Evolutionary conservation across 2,797 vertebrate species (phyloP).

Genomic region (Onychomys torridus): DNA sequence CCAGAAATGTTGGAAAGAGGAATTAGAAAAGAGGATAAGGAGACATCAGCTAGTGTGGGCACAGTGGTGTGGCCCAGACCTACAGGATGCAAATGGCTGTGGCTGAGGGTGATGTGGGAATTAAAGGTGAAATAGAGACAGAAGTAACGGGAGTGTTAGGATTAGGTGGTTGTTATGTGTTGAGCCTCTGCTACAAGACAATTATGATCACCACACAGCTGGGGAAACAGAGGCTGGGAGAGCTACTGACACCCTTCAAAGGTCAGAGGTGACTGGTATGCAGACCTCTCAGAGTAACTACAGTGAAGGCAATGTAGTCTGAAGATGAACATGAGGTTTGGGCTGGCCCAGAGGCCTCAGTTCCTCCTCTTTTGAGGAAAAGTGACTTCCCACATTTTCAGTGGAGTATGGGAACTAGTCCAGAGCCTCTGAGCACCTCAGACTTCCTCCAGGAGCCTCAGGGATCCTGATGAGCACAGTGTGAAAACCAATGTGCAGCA

Average conservation of each 20-base stretch:
- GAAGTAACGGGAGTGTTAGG: background rate
- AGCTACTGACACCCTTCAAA: background rate
- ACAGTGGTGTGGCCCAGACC: background rate
- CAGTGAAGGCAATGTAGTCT: background rate
- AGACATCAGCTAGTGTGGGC: background rate
- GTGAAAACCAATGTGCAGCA: background rate
- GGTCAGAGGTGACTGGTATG: background rate
- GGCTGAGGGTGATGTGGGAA: background rate
- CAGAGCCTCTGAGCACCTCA: background rate
- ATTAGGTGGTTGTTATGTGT: background rate
- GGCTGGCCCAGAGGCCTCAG: background rate
- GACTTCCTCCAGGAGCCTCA: background rate
- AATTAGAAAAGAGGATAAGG: background rate
- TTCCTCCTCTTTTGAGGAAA: background rate
- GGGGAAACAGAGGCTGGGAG: background rate
- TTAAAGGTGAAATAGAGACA: background rate
- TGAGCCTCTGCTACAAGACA: background rate
- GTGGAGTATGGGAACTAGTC: background rate
- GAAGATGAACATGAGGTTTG: background rate
- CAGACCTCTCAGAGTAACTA: background rate
- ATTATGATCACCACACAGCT: background rate
- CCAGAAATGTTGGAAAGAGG: slow-evolving; percentile 9
- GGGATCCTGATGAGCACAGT: background rate
- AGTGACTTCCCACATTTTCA: background rate
- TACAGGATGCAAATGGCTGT: background rate